Evolutionary conservation across 2,888 invertebrate genomes (phyloP).

Genomic region (Eilema depressum): DNA sequence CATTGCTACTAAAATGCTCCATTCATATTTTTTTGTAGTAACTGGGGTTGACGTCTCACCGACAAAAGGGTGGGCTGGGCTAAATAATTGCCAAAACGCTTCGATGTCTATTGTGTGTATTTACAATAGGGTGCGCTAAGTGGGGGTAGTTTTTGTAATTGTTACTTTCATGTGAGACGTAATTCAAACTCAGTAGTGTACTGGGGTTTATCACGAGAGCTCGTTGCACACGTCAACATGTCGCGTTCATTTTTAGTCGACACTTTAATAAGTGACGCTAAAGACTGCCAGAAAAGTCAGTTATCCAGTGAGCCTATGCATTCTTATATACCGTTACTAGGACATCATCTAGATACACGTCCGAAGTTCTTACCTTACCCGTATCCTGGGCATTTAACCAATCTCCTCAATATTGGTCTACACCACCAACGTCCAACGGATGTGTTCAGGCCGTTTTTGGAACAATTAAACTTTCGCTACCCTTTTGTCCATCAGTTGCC

Average conservation of each 20-base stretch:
- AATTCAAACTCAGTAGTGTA: conserved; percentile 72
- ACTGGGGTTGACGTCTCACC: conserved; percentile 82
- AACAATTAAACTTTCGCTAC: conserved; percentile 80
- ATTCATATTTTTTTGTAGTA: conserved; percentile 80
- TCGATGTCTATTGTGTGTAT: conserved; percentile 81
- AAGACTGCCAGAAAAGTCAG: conserved; percentile 74
- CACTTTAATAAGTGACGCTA: conserved; percentile 90
- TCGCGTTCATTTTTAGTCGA: conserved; percentile 94
- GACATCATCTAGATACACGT: conserved; percentile 70
- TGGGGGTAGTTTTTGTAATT: conserved; percentile 87
- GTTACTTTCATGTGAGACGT: conserved; percentile 76
- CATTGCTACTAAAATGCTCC: conserved; percentile 85
- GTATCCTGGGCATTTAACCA: conserved; percentile 89
- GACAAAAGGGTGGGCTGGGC: conserved; percentile 86
- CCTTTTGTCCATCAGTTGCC: conserved; percentile 79
- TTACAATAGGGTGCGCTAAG: conserved; percentile 85
- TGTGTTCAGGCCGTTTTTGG: conserved; percentile 81
- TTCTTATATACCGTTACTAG: conserved; percentile 71
- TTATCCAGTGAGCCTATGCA: conserved; percentile 75
- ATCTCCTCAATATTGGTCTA: conserved; percentile 88
- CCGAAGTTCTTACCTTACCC: conserved; percentile 88
- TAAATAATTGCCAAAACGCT: conserved; percentile 86
- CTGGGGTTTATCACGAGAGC: conserved; percentile 61
- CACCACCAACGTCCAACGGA: conserved; percentile 86
- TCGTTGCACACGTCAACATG: conserved; percentile 82